Evolutionary conservation across 2,797 vertebrate species (phyloP).

Genomic region (Rousettus madagascariensis): DNA sequence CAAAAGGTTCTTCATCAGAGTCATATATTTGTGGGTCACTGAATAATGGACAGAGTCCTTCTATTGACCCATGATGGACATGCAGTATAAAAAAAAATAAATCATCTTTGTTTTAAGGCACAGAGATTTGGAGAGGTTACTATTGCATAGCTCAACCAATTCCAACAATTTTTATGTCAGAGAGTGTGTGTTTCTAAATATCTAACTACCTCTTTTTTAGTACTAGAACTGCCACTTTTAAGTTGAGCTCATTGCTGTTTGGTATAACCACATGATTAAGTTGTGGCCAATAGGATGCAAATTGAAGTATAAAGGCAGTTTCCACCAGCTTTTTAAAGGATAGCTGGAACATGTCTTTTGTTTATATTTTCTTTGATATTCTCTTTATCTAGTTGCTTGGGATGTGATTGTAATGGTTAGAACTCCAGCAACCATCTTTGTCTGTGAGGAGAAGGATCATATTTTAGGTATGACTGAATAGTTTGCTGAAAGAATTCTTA

Average conservation of each 20-base stretch:
- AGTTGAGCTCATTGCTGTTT: neutral
- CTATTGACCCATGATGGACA: neutral
- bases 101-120: neutral
- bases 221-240: neutral
- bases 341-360: neutral
- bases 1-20: neutral
- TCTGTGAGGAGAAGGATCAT: neutral
- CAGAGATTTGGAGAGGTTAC: neutral
- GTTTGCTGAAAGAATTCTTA: neutral
- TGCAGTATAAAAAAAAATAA: neutral
- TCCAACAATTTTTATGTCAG: neutral
- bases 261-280: neutral
- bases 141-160: neutral
- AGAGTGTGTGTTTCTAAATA: neutral
- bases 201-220: neutral
- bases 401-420: neutral
- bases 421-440: neutral
- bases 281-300: neutral
- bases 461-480: neutral
- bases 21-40: neutral
- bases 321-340: neutral
- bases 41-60: neutral
- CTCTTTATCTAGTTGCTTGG: neutral
- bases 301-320: neutral
- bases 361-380: neutral